Base-by-base conservation (phyloP, 2,113 vertebrate species). In the Talpa occidentalis region DNA sequence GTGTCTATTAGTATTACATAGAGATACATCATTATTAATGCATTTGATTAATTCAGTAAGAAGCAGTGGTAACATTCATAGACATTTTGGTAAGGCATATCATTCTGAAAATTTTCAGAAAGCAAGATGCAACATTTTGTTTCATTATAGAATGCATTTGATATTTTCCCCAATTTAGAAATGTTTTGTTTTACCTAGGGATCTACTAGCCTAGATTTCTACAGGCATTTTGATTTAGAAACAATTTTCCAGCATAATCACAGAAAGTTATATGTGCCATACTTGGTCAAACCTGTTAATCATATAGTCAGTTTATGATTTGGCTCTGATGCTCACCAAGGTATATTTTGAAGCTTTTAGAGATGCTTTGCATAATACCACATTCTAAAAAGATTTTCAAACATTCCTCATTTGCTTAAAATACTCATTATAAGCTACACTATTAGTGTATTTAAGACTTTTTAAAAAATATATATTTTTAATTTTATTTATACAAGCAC, bases 131-230 rank as follows among this genome's bases (percentile, higher is more conserved):
- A 83, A 35, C 17, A 66, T 74, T 86, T 84, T 86, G 47, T 64
- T 32, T 59, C 40, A 70, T 82, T 91, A 49, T 82, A 14, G 72
- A 91, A 59, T 94, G 9, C 3, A 77, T 85, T 84, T 69, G 64
- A 44, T 94, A 89, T 56, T 86, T 91, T 85, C 5, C 2, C 16
- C 1, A 79, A 79, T 86, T 94, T 87, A 64, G 54, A 94, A 93
- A 67, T 17, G 8, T 49, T 82, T 44, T 16, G 21, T 86, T 72
- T 47, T 81, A 44, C 47, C 90, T 92, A 81, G 70, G 15, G 37
- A 83, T 44, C 12, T n/a, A 26, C 22, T 70, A 79, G 19, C 42
- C 5, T 79, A 72, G 40, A 83, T 91, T 91, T 94, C 42, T 32
- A 52, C 4, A 42, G 44, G 12, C 12, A 59, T 10, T 19, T 64